A percentile compares a stretch with the other conserved stretches of the same genome.
phyloP scores from a whole-genome alignment of 1,140 invertebrate genomes.

The Tetramorium simillimum region DNA sequence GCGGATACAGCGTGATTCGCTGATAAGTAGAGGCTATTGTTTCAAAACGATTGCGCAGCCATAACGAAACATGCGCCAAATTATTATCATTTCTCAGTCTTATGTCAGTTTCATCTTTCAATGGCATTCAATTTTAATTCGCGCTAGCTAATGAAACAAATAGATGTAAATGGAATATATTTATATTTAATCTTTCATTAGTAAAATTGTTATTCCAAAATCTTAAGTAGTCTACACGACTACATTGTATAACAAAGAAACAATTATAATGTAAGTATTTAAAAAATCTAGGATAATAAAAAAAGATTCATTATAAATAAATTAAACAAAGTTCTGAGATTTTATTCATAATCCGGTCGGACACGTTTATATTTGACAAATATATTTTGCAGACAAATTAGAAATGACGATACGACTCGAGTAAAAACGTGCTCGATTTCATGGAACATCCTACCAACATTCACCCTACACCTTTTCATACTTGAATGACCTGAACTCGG shows the following conservation, averaged over 20 bases:
- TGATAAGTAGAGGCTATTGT: conserved; percentile 52
- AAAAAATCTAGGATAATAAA: neutral
- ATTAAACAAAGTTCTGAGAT: neutral
- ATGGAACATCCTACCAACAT: conserved; percentile 63
- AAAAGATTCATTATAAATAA: no score
- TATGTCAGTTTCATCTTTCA: neutral
- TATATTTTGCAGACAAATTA: neutral
- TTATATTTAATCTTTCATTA: neutral
- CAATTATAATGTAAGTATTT: neutral
- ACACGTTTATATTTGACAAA: neutral
- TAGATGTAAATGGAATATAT: neutral
- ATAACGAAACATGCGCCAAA: neutral
- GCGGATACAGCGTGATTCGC: conserved; percentile 23
- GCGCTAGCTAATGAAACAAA: neutral
- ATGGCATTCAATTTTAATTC: neutral
- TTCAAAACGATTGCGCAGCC: conserved; percentile 38
- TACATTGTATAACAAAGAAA: neutral
- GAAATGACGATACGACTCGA: neutral
- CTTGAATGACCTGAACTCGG: conserved; percentile 64
- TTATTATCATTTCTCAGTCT: conserved; percentile 4
- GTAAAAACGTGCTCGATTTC: conserved; percentile 48
- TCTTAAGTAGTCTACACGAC: no score
- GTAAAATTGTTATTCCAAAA: neutral
- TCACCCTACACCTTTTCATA: conserved; percentile 67
- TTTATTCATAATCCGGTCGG: neutral